Conservation (phyloP, 2,888 invertebrate species). For the Hydrotaea cyrtoneurina region DNA sequence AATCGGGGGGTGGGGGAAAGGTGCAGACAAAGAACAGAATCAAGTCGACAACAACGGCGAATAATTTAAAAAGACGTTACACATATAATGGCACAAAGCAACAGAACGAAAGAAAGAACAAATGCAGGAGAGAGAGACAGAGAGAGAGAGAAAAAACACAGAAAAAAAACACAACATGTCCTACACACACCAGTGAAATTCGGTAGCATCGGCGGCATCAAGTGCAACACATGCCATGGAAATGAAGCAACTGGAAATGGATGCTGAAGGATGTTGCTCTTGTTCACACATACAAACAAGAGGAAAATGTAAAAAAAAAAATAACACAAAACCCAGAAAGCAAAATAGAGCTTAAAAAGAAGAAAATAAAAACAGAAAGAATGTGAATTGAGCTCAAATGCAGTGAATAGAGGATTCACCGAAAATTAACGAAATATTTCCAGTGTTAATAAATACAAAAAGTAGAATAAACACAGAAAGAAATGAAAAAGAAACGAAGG, state of each 20-base stretch:
- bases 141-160: not conserved
- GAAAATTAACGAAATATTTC: conserved; percentile 50
- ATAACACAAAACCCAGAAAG: no score
- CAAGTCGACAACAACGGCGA: not conserved
- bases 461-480: no score
- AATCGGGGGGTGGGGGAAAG: conserved; percentile 36
- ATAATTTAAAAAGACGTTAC: conserved; percentile 8
- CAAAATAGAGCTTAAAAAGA: not conserved
- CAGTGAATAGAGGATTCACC: conserved; percentile 7
- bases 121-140: no score
- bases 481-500: no score
- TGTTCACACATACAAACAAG: conserved; percentile 11
- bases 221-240: conserved; percentile 42
- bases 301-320: not conserved
- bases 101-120: no score
- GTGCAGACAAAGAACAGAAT: not conserved
- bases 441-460: conserved; percentile 22
- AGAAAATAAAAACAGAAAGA: not conserved
- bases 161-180: not conserved
- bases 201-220: not conserved
- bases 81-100: not conserved
- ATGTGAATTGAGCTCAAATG: conserved; percentile 33
- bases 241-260: conserved; percentile 39
- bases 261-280: not conserved
- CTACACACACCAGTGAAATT: conserved; percentile 5